Evolutionary conservation across 1,140 invertebrate genomes (phyloP), one percentile per base, ranked within the genome.

Genomic region (Macrobrachium rosenbergii): DNA sequence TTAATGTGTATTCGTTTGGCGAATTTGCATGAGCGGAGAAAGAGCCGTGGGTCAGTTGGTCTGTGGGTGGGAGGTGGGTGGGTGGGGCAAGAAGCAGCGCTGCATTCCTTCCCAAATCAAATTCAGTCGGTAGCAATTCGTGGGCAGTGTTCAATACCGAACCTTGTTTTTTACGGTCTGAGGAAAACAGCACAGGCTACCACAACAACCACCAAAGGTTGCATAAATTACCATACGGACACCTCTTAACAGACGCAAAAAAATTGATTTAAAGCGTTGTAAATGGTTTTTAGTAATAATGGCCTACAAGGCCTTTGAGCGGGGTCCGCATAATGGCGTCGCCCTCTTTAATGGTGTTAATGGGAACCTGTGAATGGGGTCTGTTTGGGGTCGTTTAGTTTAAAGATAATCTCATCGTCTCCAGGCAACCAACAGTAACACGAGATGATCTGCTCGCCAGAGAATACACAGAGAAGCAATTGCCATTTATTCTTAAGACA

Each of bases 201-300:
- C 21, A 63, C 37, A 43, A 67, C 79, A 81, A 52, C 17, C 43
- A 58, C 17, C 79, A 63, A n/a, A 28, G 12, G 43, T 81, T 81
- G 79, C 62, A 81, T 81, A 81, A 81, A 81, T 81, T 81, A 81
- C 79, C 79, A 81, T 81, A 81, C 79, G 37, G 79, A 81, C 79
- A 81, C 79, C 79, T 81, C 60, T 67, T 19, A 67, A 43, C 23
- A 43, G 79, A 11, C 60, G 60, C 63, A 81, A 81, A 79, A n/a
- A 81, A 81, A 81, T 23, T 62, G 45, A 73, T 58, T 82, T 72
- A 60, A 52, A 82, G 81, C 23, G 67, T 72, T 73, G 81, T 73
- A 59, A 73, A 82, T 82, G 81, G 81, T 52, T 52, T n/a, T 21
- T 45, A 52, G 67, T 82, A 73, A 73, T 82, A 28, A 69, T 82